Percentiles rank a stretch among this genome's conserved stretches.
phyloP scores from a whole-genome alignment of 2,113 vertebrate genomes.

The Cololabis saira region DNA sequence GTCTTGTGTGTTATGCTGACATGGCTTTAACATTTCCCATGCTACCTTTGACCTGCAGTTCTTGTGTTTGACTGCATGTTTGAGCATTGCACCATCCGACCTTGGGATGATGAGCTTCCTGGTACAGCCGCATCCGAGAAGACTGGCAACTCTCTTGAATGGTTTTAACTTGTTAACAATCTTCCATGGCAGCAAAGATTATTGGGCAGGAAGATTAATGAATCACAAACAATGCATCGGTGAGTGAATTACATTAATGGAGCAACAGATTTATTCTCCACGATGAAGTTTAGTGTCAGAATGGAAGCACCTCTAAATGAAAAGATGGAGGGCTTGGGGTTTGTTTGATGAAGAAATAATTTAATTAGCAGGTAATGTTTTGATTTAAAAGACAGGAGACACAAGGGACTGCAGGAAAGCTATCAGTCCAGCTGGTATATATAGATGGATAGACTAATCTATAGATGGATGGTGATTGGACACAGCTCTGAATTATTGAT shows the following conservation, averaged over 20 bases:
- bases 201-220: neutral
- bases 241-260: neutral
- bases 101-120: no score
- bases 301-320: neutral
- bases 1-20: no score
- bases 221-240: neutral
- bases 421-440: neutral
- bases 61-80: no score
- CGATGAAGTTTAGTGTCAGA: slow-evolving; percentile 6
- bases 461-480: neutral
- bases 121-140: no score
- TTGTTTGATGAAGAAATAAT: neutral
- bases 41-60: no score
- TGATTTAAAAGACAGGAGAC: neutral
- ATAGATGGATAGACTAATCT: neutral
- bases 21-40: no score
- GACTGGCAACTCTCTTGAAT: no score
- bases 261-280: neutral
- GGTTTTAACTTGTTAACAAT: no score
- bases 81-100: no score
- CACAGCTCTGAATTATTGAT: neutral
- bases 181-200: neutral
- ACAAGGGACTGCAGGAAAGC: no score
- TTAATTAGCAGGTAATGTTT: neutral
- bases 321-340: neutral